Conservation (phyloP, 2,113 vertebrate species). For the Otis tarda region DNA sequence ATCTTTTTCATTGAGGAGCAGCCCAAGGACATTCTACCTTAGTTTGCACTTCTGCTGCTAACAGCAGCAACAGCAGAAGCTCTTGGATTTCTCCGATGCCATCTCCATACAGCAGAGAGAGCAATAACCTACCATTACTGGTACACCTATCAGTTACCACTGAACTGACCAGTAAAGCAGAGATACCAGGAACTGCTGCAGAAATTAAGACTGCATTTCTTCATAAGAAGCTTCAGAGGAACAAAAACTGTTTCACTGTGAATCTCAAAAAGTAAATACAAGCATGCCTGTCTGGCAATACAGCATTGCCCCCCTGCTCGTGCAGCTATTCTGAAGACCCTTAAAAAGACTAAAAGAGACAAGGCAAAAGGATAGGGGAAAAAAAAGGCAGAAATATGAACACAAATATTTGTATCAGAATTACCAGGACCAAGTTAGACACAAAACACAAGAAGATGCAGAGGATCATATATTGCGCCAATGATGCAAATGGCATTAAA, state of each 20-base stretch:
- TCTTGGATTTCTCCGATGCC: background rate
- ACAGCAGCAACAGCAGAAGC: background rate
- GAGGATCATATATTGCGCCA: background rate
- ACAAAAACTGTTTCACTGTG: background rate
- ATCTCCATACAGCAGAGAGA: background rate
- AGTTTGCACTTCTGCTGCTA: background rate
- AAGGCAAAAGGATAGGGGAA: background rate
- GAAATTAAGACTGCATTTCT: background rate
- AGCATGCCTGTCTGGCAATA: background rate
- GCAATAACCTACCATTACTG: background rate
- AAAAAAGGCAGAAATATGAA: background rate
- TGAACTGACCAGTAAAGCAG: background rate
- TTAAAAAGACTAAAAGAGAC: background rate
- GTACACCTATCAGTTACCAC: background rate
- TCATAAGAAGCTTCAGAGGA: background rate
- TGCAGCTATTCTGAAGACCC: background rate
- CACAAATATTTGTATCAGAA: background rate
- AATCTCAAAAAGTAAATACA: background rate
- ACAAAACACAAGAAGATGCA: background rate
- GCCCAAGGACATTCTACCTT: background rate
- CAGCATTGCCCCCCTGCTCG: background rate
- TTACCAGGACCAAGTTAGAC: background rate
- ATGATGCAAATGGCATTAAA: conserved; percentile 6
- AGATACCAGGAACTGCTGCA: background rate
- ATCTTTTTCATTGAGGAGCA: background rate